Evolutionary conservation across 2,888 invertebrate genomes (phyloP).

Genomic region (Capitulum mitella): DNA sequence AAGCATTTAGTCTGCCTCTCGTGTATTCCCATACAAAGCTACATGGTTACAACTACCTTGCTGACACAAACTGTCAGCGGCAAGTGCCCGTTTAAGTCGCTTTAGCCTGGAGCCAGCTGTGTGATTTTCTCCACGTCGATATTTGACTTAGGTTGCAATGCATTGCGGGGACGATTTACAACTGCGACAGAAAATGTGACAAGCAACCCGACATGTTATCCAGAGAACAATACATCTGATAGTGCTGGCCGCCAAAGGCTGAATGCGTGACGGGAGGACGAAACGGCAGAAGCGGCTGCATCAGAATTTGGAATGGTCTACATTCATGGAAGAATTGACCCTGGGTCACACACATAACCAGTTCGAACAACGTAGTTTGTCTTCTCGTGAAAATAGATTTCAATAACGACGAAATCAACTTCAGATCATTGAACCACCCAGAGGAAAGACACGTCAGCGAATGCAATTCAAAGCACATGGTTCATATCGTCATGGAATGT

Average conservation of each 20-base stretch:
- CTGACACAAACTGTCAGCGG: background rate
- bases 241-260: too few relatives aligned
- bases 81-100: background rate
- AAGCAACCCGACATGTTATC: background rate
- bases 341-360: background rate
- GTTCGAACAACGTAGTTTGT: too few relatives aligned
- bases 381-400: background rate
- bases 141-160: background rate
- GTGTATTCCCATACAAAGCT: conserved; percentile 3
- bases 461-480: background rate
- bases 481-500: background rate
- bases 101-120: too few relatives aligned
- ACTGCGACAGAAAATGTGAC: background rate
- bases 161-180: background rate
- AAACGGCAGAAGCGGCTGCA: background rate
- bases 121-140: background rate
- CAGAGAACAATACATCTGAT: too few relatives aligned
- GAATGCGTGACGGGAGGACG: too few relatives aligned
- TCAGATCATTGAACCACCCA: background rate
- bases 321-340: background rate
- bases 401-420: background rate
- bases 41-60: background rate
- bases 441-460: conserved; percentile 7
- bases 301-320: background rate
- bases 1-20: too few relatives aligned